Base-by-base conservation (phyloP, 2,113 vertebrate genomes). In the Gavialis gangeticus region DNA sequence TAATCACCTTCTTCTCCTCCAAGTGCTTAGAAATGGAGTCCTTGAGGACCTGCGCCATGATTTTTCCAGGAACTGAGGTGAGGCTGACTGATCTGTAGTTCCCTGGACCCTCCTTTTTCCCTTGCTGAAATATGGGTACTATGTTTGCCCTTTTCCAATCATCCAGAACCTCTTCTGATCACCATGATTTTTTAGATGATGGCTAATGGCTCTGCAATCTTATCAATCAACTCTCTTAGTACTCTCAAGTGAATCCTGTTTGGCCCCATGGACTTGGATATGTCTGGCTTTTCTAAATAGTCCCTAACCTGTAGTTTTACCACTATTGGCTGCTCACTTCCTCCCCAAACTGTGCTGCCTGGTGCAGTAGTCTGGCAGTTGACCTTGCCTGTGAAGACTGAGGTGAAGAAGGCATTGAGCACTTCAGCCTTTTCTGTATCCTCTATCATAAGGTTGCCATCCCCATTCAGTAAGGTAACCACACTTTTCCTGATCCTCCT, bases 171-270 rank as follows among this genome's bases (percentile, higher is more conserved):
- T 91, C 80, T 15, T 1, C 11, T 12, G 2, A 60, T 86, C 88
- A 18, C 54, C 17, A 24, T 16, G n/a, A 82, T 7, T 22, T 75
- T n/a, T 28, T 12, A 84, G 27, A 14, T 18, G 34, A 34, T 14
- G 55, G 8, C 0, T 14, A 2, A 4, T 66, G 5, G 8, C 55
- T 6, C 63, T 3, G 28, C 4, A 59, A 0, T 56, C 14, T 18
- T 56, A 10, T 54, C 79, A 30, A 3, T 13, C 10, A 28, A 6
- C 15, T 86, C 8, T 16, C 37, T 79, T 28, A 59, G 30, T 16
- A 15, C 6, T 77, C 2, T 7, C 10, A 37, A 6, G 2, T 54
- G 11, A 3, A 57, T 54, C 1, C 3, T 1, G 24, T 59, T 46
- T 81, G 79, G 37, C 34, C 18, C 2, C 12, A 63, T 28, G 55